These are phyloP conservation scores for Hemichromis elongatus DNA, from an alignment of 2,113 vertebrate species.

Conservation along the genomic window DNA sequence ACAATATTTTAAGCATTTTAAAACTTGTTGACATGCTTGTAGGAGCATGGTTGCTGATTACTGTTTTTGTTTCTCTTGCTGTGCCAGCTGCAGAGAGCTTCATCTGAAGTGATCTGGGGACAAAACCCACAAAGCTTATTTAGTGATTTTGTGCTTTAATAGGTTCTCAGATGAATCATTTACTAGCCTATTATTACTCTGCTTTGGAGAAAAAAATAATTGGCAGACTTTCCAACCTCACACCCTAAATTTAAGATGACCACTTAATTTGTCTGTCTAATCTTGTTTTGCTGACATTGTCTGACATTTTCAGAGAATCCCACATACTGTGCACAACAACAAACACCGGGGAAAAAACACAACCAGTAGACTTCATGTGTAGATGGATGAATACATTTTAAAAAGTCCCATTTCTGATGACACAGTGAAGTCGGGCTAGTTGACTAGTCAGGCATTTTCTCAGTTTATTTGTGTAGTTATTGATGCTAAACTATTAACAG, in stretches of 20 bases:
- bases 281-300: background rate
- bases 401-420: background rate
- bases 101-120: background rate
- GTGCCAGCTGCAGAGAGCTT: background rate
- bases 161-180: background rate
- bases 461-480: background rate
- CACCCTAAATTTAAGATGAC: background rate
- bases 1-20: background rate
- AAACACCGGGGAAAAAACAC: background rate
- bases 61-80: background rate
- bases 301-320: background rate
- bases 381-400: background rate
- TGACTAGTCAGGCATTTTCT: background rate
- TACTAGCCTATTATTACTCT: background rate
- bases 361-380: background rate
- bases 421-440: background rate
- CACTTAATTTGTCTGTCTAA: background rate
- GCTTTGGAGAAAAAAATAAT: fast-evolving
- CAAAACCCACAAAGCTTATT: background rate
- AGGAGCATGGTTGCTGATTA: background rate
- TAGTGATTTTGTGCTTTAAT: background rate
- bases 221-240: background rate
- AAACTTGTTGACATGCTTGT: background rate
- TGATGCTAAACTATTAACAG: background rate
- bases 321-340: background rate